These are phyloP conservation scores for Sarotherodon lohbergeri DNA, from an alignment of 2,113 vertebrate species.

Conservation along the genomic window DNA sequence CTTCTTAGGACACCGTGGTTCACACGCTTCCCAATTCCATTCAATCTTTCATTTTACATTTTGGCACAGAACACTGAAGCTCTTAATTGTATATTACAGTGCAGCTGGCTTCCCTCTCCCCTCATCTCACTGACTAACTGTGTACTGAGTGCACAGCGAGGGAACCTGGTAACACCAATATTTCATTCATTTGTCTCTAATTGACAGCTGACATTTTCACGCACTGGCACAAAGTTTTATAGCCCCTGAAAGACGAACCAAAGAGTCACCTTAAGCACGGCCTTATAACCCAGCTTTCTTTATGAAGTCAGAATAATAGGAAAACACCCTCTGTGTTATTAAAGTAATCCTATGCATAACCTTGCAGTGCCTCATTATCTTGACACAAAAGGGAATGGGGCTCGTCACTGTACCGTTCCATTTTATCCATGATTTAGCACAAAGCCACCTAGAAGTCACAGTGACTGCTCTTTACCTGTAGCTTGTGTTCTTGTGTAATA, in stretches of 20 bases:
- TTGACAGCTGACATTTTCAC: slow-evolving; percentile 50
- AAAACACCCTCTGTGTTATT: background rate
- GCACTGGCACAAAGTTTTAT: background rate
- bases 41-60: slow-evolving; percentile 49
- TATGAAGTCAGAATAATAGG: background rate
- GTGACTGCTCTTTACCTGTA: background rate
- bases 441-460: slow-evolving; percentile 17
- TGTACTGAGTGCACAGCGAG: background rate
- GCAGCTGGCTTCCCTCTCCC: slow-evolving; percentile 39
- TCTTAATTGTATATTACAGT: slow-evolving; percentile 57
- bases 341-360: slow-evolving; percentile 33
- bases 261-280: background rate
- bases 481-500: background rate
- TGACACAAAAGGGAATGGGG: slow-evolving; percentile 15
- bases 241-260: slow-evolving; percentile 20
- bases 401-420: slow-evolving; percentile 14
- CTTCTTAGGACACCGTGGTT: background rate
- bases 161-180: background rate
- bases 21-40: slow-evolving; percentile 17
- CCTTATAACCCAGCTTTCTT: background rate
- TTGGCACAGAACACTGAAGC: slow-evolving; percentile 32
- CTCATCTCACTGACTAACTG: slow-evolving; percentile 2
- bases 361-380: slow-evolving; percentile 34
- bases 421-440: slow-evolving; percentile 37
- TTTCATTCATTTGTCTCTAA: slow-evolving; percentile 39